Conservation (phyloP, 2,888 invertebrate genomes). For the Rhingia campestris region DNA sequence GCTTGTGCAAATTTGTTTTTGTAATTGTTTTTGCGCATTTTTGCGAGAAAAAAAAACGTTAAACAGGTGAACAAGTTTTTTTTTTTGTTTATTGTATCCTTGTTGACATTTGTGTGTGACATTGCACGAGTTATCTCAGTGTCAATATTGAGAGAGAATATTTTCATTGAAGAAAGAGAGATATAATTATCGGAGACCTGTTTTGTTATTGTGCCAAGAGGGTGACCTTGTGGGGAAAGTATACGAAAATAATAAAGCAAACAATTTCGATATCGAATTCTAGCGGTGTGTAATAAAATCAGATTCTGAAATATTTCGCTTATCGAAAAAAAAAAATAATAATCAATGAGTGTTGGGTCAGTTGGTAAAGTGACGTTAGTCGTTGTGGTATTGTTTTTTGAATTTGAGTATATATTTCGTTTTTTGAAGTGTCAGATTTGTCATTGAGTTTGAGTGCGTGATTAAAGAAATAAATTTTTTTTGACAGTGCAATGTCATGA, state of each 20-base stretch:
- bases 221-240: slow-evolving; percentile 46
- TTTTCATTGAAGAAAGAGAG: slow-evolving; percentile 14
- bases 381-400: background rate
- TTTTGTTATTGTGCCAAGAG: slow-evolving; percentile 11
- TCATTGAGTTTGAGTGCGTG: background rate
- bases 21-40: background rate
- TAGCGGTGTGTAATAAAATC: slow-evolving; percentile 32
- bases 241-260: background rate
- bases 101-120: slow-evolving; percentile 33
- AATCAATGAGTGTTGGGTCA: slow-evolving; percentile 5
- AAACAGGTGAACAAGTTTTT: slow-evolving; percentile 51
- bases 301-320: slow-evolving; percentile 25
- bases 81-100: slow-evolving; percentile 38
- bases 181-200: slow-evolving; percentile 27
- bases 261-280: slow-evolving; percentile 29
- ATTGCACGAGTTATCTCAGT: slow-evolving; percentile 26
- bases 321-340: slow-evolving; percentile 11
- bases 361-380: slow-evolving; percentile 21
- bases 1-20: slow-evolving; percentile 30
- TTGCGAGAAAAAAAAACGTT: slow-evolving; percentile 10
- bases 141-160: background rate
- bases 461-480: background rate
- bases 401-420: background rate
- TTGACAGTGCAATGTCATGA: background rate
- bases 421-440: background rate